Conservation (phyloP, 2,113 vertebrate species). For the Hemiscyllium ocellatum region DNA sequence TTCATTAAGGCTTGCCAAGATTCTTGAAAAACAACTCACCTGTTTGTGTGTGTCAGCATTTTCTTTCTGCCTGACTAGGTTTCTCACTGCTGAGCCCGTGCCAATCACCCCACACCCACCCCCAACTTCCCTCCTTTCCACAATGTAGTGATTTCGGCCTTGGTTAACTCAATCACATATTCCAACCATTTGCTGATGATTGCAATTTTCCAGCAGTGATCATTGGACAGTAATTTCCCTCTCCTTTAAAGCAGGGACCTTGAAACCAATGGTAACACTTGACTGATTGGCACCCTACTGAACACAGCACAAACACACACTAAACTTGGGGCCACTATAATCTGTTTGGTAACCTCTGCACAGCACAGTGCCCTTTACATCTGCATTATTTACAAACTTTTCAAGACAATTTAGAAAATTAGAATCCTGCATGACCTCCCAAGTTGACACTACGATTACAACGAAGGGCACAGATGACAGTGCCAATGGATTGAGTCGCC, state of each 20-base stretch:
- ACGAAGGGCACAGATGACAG: neutral
- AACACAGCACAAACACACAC: neutral
- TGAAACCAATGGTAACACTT: neutral
- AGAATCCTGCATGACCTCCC: too few relatives aligned
- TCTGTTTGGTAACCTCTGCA: neutral
- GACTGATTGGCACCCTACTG: neutral
- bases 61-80: neutral
- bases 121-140: neutral
- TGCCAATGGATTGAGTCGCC: neutral
- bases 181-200: neutral
- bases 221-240: neutral
- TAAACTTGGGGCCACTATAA: neutral
- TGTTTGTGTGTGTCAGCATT: slow-evolving; percentile 8
- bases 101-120: neutral
- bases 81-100: neutral
- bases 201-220: neutral
- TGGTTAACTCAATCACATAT: neutral
- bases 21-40: neutral
- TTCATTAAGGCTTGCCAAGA: slow-evolving; percentile 18
- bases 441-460: neutral
- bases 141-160: neutral
- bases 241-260: neutral
- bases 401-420: neutral
- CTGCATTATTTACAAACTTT: neutral
- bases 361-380: neutral